Conservation (phyloP, 2,113 vertebrate species). For the Anolis carolinensis region DNA sequence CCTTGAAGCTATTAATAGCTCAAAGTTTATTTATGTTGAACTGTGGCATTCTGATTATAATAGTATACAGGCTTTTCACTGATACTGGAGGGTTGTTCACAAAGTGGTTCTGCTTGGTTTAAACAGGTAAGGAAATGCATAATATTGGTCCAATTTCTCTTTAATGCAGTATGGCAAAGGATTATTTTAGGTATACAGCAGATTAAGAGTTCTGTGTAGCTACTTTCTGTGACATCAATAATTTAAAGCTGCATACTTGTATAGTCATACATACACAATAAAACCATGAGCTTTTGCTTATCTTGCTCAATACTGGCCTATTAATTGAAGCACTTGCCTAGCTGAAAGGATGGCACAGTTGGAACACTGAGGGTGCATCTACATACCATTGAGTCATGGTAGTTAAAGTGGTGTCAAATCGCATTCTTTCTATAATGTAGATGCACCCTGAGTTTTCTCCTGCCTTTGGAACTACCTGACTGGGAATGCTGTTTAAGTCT, state of each 20-base stretch:
- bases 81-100: neutral
- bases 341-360: neutral
- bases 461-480: neutral
- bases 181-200: neutral
- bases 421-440: too few relatives aligned
- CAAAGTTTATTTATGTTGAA: neutral
- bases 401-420: too few relatives aligned
- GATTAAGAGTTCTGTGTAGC: neutral
- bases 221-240: neutral
- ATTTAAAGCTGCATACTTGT: neutral
- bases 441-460: neutral
- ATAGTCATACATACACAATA: neutral
- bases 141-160: neutral
- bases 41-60: neutral
- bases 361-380: too few relatives aligned
- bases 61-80: neutral
- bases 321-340: neutral
- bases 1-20: neutral
- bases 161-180: neutral
- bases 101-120: neutral
- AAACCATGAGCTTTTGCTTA: neutral
- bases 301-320: neutral
- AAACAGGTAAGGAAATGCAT: neutral
- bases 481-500: neutral
- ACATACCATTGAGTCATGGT: too few relatives aligned